Conservation (phyloP, 2,113 vertebrate genomes). For the Thamnophis sirtalis region DNA sequence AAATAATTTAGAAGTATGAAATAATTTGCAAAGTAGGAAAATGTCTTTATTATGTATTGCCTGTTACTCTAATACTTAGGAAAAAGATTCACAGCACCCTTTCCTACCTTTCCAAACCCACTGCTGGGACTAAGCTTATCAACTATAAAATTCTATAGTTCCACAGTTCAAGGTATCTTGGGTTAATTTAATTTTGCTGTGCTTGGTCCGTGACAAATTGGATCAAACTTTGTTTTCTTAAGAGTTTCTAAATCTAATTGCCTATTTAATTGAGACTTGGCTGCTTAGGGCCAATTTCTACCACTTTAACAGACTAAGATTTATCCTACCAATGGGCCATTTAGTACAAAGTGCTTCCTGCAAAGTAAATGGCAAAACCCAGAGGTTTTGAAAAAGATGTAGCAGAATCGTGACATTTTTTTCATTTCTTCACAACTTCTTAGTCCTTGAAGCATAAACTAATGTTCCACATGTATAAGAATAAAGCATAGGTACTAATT, state of each 20-base stretch:
- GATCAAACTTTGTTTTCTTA: not conserved
- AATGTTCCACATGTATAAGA: not conserved
- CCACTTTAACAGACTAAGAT: not conserved
- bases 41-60: not conserved
- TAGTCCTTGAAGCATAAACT: not conserved
- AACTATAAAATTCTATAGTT: not conserved
- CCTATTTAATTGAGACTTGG: not conserved
- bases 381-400: not conserved
- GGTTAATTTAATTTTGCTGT: not conserved
- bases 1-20: not conserved
- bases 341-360: not conserved
- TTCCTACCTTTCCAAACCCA: not conserved
- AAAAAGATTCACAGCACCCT: not conserved
- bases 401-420: not conserved
- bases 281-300: not conserved
- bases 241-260: slow-evolving; percentile 9
- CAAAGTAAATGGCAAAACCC: not conserved
- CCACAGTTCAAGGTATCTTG: not conserved
- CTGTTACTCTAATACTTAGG: not conserved
- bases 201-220: slow-evolving; percentile 3
- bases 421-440: not conserved
- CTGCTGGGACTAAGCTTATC: not conserved
- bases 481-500: not conserved
- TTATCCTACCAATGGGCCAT: not conserved
- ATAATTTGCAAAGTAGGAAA: not conserved